These are phyloP conservation scores for Tyrannus savana DNA, from an alignment of 2,113 vertebrate species.

Conservation along the genomic window DNA sequence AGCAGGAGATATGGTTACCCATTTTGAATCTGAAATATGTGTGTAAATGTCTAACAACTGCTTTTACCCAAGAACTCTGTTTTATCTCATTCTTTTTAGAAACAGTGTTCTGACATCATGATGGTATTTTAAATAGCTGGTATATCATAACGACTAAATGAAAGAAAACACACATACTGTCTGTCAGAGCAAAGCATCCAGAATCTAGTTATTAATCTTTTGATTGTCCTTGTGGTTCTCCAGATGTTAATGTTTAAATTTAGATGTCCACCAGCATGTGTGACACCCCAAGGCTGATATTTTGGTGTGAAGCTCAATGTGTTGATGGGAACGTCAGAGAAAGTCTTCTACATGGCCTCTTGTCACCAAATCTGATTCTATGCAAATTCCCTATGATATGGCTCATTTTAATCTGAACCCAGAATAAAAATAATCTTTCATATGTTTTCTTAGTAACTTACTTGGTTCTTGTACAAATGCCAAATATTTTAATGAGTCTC, in stretches of 20 bases:
- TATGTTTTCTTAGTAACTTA: not conserved
- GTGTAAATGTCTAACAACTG: not conserved
- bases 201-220: not conserved
- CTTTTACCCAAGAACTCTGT: not conserved
- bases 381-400: not conserved
- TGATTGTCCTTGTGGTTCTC: not conserved
- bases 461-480: not conserved
- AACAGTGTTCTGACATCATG: not conserved
- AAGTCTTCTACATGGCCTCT: not conserved
- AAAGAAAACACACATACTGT: not conserved
- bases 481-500: not conserved
- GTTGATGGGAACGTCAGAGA: not conserved
- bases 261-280: not conserved
- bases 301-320: not conserved
- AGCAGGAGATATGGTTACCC: not conserved
- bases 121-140: not conserved
- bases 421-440: not conserved
- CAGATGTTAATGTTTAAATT: not conserved
- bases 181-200: not conserved
- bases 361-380: not conserved
- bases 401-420: not conserved
- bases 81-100: not conserved
- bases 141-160: not conserved
- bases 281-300: not conserved
- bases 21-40: not conserved